A percentile compares a stretch with the other conserved stretches of the same genome.
These are phyloP conservation scores for Takifugu flavidus DNA, from an alignment of 2,113 vertebrate genomes.

Conservation along the genomic window DNA sequence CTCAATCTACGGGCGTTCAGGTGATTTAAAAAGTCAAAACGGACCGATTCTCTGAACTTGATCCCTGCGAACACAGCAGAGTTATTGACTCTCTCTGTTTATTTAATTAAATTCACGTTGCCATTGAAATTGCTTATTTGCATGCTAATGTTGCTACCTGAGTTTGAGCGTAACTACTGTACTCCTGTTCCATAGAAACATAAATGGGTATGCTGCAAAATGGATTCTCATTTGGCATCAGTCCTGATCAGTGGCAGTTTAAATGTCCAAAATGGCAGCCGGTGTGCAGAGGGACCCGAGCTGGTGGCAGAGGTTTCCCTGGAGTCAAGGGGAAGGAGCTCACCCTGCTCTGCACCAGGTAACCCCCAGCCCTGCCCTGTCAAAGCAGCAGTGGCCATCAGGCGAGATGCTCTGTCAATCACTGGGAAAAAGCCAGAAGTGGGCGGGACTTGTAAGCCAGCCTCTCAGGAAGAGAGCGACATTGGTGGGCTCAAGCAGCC, in stretches of 20 bases:
- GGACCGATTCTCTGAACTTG: conserved; percentile 31
- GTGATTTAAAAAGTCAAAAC: not conserved
- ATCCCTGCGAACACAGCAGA: conserved; percentile 27
- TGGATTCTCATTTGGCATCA: conserved; percentile 72
- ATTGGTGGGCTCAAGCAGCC: conserved; percentile 55
- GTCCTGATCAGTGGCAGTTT: conserved; percentile 70
- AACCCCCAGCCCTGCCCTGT: conserved; percentile 50
- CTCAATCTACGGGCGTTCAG: not conserved
- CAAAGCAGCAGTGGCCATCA: conserved; percentile 47
- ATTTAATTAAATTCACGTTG: too few relatives aligned
- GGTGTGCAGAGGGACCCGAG: conserved; percentile 48
- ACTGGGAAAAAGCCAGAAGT: conserved; percentile 59
- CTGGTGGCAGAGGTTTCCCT: conserved; percentile 26
- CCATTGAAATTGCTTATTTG: not conserved
- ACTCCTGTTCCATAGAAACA: conserved; percentile 38
- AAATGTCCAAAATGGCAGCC: conserved; percentile 67
- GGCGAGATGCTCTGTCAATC: conserved; percentile 55
- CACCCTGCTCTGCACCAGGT: conserved; percentile 46
- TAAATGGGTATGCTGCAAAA: conserved; percentile 70
- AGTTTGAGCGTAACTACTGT: conserved; percentile 12
- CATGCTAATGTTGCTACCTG: not conserved
- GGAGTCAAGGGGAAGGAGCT: conserved; percentile 46
- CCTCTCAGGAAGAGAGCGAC: conserved; percentile 55
- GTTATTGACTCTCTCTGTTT: not conserved
- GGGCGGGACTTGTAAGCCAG: conserved; percentile 56